phyloP scores from a whole-genome alignment of 1,140 invertebrate species.

The Oppia nitens region DNA sequence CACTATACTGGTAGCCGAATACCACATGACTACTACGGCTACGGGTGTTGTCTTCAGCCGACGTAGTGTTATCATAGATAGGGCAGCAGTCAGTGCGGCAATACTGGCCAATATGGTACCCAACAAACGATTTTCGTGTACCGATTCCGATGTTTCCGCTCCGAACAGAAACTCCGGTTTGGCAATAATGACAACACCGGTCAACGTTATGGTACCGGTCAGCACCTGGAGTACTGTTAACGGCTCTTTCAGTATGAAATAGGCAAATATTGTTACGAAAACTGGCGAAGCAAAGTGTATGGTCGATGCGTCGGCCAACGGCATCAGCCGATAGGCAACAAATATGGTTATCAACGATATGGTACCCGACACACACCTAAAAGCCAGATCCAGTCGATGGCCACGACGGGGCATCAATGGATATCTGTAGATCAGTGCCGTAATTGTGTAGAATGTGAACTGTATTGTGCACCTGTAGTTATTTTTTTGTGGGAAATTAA shows the following conservation, averaged over 20 bases:
- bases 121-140: slow-evolving; percentile 36
- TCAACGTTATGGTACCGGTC: slow-evolving; percentile 31
- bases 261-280: slow-evolving; percentile 35
- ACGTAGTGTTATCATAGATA: slow-evolving; percentile 62
- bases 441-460: neutral
- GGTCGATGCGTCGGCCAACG: slow-evolving; percentile 38
- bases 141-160: slow-evolving; percentile 8
- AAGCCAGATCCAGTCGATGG: slow-evolving; percentile 2
- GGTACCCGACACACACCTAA: slow-evolving; percentile 5
- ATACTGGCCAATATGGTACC: slow-evolving; percentile 61
- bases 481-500: too few species aligned
- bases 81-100: slow-evolving; percentile 67
- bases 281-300: slow-evolving; percentile 40
- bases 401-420: neutral
- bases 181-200: slow-evolving; percentile 34
- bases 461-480: slow-evolving; percentile 5
- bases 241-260: slow-evolving; percentile 35
- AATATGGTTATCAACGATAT: slow-evolving; percentile 2
- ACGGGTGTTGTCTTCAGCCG: slow-evolving; percentile 69
- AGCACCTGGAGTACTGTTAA: slow-evolving; percentile 34
- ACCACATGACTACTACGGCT: slow-evolving; percentile 42
- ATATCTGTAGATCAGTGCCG: slow-evolving; percentile 3
- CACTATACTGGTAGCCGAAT: slow-evolving; percentile 36
- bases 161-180: slow-evolving; percentile 35
- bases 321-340: slow-evolving; percentile 27